Conservation (phyloP, 2,888 invertebrate genomes). For the Drosophila neonasuta region DNA sequence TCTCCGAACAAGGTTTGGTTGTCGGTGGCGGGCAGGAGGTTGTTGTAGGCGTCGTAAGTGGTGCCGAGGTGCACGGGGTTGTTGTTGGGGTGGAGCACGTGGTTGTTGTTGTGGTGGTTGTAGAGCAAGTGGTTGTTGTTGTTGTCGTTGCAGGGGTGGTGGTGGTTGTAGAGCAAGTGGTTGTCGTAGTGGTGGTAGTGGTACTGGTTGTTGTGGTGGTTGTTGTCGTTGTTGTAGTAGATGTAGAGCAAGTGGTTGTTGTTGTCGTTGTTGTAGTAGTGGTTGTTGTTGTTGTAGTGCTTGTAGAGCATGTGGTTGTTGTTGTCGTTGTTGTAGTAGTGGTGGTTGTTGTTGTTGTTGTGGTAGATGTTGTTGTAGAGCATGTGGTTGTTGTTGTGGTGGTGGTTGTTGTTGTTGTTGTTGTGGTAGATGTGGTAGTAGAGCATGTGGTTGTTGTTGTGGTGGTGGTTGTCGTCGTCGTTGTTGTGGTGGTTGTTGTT, state of each 20-base stretch:
- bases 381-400: slow-evolving; percentile 11
- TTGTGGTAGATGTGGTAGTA: too few species aligned
- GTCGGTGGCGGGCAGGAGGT: slow-evolving; percentile 9
- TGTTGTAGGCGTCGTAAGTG: background rate
- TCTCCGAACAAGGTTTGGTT: background rate
- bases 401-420: background rate
- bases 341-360: slow-evolving; percentile 9
- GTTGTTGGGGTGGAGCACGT: background rate
- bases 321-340: background rate
- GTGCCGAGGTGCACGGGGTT: slow-evolving; percentile 3
- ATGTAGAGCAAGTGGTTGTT: slow-evolving; percentile 9
- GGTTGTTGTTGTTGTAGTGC: background rate
- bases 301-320: background rate
- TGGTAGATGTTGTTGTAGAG: too few species aligned
- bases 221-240: slow-evolving; percentile 1
- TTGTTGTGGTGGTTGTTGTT: background rate
- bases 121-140: background rate
- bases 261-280: background rate
- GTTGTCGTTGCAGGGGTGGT: slow-evolving; percentile 2
- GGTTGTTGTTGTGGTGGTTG: slow-evolving; percentile 3
- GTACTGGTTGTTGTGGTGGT: background rate
- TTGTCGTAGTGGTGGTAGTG: background rate
- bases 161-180: background rate
- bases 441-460: too few species aligned
- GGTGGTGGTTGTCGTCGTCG: too few species aligned